These are phyloP conservation scores for Drosophila kambysellisi DNA, from an alignment of 2,888 invertebrate genomes.

Conservation along the genomic window DNA sequence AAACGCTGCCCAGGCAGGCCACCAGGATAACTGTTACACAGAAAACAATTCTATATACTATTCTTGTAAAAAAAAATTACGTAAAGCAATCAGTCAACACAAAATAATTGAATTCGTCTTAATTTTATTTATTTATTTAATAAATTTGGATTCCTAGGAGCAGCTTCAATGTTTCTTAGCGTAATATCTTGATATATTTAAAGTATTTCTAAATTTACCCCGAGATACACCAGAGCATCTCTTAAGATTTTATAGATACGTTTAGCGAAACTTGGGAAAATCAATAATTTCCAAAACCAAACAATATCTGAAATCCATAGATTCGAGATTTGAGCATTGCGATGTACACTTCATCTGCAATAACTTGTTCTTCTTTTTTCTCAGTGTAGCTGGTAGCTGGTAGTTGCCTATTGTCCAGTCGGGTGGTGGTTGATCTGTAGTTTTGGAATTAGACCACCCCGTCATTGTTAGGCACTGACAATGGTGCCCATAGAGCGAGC, in stretches of 20 bases:
- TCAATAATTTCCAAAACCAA: no score
- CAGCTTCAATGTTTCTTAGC: background rate
- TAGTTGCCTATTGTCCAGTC: slow-evolving; percentile 69
- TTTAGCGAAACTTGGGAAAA: no score
- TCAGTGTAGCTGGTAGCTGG: slow-evolving; percentile 24
- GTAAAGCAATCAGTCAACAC: background rate
- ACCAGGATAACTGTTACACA: slow-evolving; percentile 1
- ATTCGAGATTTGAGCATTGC: no score
- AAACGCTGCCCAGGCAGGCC: slow-evolving; percentile 23
- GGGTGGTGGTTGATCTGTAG: slow-evolving; percentile 31
- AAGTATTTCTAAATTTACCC: background rate
- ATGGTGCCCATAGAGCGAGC: slow-evolving; percentile 60
- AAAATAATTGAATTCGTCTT: background rate
- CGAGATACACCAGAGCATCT: no score
- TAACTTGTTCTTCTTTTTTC: background rate
- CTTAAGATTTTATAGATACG: no score
- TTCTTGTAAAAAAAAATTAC: background rate
- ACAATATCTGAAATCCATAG: no score
- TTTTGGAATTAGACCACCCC: slow-evolving; percentile 52
- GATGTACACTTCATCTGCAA: background rate
- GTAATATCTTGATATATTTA: background rate
- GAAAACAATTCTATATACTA: background rate
- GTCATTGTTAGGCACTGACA: slow-evolving; percentile 73
- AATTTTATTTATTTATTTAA: background rate
- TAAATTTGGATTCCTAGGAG: background rate